Evolutionary conservation across 2,113 vertebrate species (phyloP).

Genomic region (Calidris pygmaea): DNA sequence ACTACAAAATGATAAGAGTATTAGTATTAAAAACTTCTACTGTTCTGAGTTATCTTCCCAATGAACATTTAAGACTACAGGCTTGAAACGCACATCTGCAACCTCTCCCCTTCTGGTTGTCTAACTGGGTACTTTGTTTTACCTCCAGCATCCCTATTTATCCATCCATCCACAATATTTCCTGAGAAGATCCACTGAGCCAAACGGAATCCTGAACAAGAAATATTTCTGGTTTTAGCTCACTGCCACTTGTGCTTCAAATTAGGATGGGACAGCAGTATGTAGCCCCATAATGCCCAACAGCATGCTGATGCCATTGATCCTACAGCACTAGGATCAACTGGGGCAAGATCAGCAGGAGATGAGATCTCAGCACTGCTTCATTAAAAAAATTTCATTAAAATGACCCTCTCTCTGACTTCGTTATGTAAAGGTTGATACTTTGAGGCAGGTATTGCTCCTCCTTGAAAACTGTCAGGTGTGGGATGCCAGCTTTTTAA

Average conservation of each 20-base stretch:
- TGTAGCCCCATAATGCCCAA: not conserved
- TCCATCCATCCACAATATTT: not conserved
- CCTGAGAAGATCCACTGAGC: not conserved
- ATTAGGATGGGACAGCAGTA: not conserved
- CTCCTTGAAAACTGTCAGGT: not conserved
- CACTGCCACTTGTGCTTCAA: not conserved
- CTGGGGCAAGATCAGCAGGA: not conserved
- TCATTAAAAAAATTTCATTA: not conserved
- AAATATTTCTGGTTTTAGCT: not conserved
- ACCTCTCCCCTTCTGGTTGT: not conserved
- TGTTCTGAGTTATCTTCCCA: not conserved
- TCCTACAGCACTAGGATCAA: not conserved
- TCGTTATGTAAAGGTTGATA: not conserved
- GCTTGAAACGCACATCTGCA: not conserved
- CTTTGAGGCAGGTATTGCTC: not conserved
- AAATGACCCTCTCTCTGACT: not conserved
- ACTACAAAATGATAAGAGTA: not conserved
- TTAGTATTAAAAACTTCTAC: not conserved
- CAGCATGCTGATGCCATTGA: not conserved
- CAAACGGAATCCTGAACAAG: not conserved
- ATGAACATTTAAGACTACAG: not conserved
- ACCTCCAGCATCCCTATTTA: not conserved
- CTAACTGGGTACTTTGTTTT: fast-evolving
- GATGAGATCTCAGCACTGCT: not conserved
- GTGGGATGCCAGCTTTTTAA: not conserved